Conservation (phyloP, 2,888 invertebrate species). For the Osmoderma eremita region DNA sequence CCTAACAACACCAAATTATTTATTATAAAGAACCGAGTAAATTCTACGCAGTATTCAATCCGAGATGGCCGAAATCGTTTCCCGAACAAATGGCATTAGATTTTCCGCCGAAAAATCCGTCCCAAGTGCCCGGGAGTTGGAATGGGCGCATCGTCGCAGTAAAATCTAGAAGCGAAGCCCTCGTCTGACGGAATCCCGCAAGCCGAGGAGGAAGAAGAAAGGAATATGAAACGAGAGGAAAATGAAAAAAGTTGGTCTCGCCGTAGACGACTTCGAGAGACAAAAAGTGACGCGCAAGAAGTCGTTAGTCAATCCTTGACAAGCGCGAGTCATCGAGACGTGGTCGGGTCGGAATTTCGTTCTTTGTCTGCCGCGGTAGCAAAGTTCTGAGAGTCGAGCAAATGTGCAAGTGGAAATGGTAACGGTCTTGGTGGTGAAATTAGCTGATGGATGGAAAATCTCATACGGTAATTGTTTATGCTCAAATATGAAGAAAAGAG, state of each 20-base stretch:
- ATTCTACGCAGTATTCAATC: no score
- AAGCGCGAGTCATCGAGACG: slow-evolving; percentile 14
- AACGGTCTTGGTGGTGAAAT: no score
- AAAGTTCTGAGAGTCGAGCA: no score
- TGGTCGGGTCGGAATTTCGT: not conserved
- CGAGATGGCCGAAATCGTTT: not conserved
- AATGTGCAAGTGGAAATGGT: no score
- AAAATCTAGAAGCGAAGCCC: no score
- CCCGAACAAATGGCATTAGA: not conserved
- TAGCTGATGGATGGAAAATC: no score
- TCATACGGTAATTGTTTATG: no score
- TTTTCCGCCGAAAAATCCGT: not conserved
- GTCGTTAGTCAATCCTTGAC: slow-evolving; percentile 29
- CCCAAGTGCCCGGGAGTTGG: not conserved
- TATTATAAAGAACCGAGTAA: no score
- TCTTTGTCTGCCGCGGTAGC: no score
- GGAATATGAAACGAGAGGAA: not conserved
- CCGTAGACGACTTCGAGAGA: not conserved
- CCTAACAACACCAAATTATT: no score
- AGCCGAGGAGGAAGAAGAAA: not conserved
- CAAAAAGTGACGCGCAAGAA: slow-evolving; percentile 2
- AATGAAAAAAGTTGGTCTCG: slow-evolving; percentile 16
- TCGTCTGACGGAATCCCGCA: not conserved
- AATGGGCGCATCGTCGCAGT: not conserved
- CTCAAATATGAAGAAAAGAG: no score